A percentile compares a stretch with the other conserved stretches of the same genome.
Evolutionary conservation across 2,888 invertebrate genomes (phyloP).

Genomic region (Malthinus seriepunctatus): DNA sequence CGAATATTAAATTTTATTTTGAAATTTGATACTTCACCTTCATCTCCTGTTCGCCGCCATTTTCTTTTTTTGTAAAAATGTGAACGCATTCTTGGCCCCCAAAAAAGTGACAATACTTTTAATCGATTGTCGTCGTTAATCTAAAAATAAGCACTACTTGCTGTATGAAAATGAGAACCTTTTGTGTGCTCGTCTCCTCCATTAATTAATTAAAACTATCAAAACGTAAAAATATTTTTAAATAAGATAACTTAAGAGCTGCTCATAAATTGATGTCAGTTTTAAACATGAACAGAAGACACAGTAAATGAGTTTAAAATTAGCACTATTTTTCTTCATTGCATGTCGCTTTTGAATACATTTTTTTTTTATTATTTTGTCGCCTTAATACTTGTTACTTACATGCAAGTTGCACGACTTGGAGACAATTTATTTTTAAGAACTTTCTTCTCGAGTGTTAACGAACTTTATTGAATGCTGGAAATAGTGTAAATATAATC

Average conservation of each 20-base stretch:
- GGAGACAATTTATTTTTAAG: slow-evolving; percentile 42
- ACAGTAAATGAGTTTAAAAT: slow-evolving; percentile 14
- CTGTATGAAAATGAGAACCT: too few relatives aligned
- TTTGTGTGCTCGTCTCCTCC: too few relatives aligned
- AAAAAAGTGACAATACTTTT: too few relatives aligned
- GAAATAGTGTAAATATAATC: slow-evolving; percentile 20
- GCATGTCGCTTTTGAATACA: neutral
- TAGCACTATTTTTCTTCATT: slow-evolving; percentile 13
- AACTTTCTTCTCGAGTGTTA: slow-evolving; percentile 28
- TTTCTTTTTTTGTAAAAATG: too few relatives aligned
- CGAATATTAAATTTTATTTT: neutral
- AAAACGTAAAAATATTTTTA: neutral
- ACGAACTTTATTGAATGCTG: slow-evolving; percentile 34
- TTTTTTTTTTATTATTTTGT: slow-evolving; percentile 12
- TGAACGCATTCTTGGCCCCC: too few relatives aligned
- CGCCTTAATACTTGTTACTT: neutral
- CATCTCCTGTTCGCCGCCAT: neutral
- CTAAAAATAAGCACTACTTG: too few relatives aligned
- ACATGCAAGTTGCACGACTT: slow-evolving; percentile 15
- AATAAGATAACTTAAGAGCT: slow-evolving; percentile 1
- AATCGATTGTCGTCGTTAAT: too few relatives aligned
- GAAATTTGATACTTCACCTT: neutral
- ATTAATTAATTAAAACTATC: too few relatives aligned
- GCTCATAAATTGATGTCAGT: slow-evolving; percentile 6
- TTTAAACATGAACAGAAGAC: neutral